Evolutionary conservation across 2,797 vertebrate species (phyloP), one percentile per base, ranked within the genome.

Genomic region (Rhinichthys osculus): DNA sequence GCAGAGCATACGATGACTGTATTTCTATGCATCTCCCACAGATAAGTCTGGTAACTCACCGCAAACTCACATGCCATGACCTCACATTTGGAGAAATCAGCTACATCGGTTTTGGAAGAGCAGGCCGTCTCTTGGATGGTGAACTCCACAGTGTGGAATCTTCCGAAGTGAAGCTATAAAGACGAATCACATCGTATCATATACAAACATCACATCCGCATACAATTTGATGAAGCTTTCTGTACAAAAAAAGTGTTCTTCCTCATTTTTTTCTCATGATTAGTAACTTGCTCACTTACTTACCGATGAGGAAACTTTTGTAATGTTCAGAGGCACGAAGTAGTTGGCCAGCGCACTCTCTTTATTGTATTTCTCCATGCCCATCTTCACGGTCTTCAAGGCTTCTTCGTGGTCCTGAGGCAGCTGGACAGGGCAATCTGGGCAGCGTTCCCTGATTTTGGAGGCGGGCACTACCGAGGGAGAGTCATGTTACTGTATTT

Each of bases 21-120:
- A 64, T 62, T 21, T 78, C 11, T 27, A 3, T 62, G 50, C 19
- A 64, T 33, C 10, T 40, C 44, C 50, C 10, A 21, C 6, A 42
- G 19, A 77, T 13, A 13, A 14, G 44, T 71, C 54, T 30, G 27
- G 13, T 67, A n/a, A 94, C 94, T 95, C 86, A 96, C 95, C 71
- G 94, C 88, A 30, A 96, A 96, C 90, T 96, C 94, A 83, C 95
- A 96, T 0, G 87, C 59, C 94, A 96, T 93, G 3, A 78, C 0
- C 3, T 92, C 92, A 50, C 95, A 96, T 0, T 92, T 76, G 1
- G 90, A 88, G 40, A 86, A 7, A 0, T 89, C 52, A 0, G 7
- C 54, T 0, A 42, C 23, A 2, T 89, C 70, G 10, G 91, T 44
- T 35, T 7, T 86, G 7, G 71, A 90, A 35, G 82, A 1, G 64